Percentiles rank a stretch among this genome's conserved stretches.
phyloP scores from a whole-genome alignment of 2,797 vertebrate genomes.

The Decapterus maruadsi region DNA sequence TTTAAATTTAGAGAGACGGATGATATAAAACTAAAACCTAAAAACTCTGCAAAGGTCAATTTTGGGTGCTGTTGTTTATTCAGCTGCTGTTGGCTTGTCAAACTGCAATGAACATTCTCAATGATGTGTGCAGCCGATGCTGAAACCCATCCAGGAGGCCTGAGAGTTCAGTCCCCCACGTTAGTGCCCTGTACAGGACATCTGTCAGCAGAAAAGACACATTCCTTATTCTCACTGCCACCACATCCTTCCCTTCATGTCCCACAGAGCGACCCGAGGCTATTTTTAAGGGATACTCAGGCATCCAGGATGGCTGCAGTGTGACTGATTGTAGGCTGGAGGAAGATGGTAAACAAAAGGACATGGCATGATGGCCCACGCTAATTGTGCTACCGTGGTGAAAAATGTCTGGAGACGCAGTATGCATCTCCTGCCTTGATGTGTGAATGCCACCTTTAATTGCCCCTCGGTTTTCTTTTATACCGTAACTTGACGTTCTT shows the following conservation, averaged over 20 bases:
- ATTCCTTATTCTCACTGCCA: conserved; percentile 66
- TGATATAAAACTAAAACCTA: neutral
- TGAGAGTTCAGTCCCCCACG: conserved; percentile 48
- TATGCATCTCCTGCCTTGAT: conserved; percentile 22
- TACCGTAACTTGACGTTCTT: neutral
- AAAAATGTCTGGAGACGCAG: conserved; percentile 43
- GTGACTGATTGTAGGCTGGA: conserved; percentile 68
- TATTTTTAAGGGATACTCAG: conserved; percentile 66
- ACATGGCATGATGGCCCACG: conserved; percentile 37
- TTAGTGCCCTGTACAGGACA: conserved; percentile 69
- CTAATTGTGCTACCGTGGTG: conserved; percentile 47
- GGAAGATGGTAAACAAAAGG: conserved; percentile 73
- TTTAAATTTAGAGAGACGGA: neutral
- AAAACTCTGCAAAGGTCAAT: conserved; percentile 9
- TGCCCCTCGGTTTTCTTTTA: conserved; percentile 20
- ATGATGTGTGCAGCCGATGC: conserved; percentile 12
- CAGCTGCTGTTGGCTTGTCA: conserved; percentile 24
- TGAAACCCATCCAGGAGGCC: conserved; percentile 16
- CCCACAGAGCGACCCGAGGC: conserved; percentile 49
- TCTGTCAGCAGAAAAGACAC: conserved; percentile 81
- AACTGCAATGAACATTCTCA: conserved; percentile 18
- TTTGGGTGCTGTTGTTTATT: conserved; percentile 21
- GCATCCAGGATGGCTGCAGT: conserved; percentile 71
- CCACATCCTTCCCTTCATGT: conserved; percentile 82
- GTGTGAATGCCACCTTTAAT: conserved; percentile 11